Base-by-base conservation (phyloP, 2,888 invertebrate genomes). In the Lasioglossum vierecki region DNA sequence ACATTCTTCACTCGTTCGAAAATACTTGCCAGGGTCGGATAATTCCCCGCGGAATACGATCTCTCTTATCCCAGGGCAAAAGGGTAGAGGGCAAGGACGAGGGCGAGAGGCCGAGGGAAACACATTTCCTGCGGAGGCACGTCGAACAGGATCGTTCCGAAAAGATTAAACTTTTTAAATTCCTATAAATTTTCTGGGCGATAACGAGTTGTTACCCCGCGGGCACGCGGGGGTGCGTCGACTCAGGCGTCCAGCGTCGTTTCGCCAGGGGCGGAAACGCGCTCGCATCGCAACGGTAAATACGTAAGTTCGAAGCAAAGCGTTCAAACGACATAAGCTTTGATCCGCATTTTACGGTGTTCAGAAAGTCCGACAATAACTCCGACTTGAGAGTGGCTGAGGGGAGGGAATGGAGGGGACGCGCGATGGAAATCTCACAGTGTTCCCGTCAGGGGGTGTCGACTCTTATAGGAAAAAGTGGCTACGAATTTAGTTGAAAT, bases 111-210 rank as follows among this genome's bases (percentile, higher is more conserved):
- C 6, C 63, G 41, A 49, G 9, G 22, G 76, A 49, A 75, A 46
- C 84, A 63, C 79, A 30, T 84, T 79, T 78, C 63, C 41, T 63
- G 41, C 4, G 60, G 13, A 26, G 35, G 35, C 79, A 71, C 46
- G 79, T 84, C 75, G 83, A 84, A 75, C 74, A n/a, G 71, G 53
- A 72, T 79, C 84, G 75, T 84, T 79, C 49, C 30, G 46, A 15
- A 75, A 70, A 78, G 78, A 84, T 84, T 78, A 74, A 84, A 84
- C 79, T 84, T 84, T 80, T 79, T 66, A 84, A 84, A 84, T 76
- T 84, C 76, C 75, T 46, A 79, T 84, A 84, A 76, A 85, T 84
- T 80, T 68, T 26, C 57, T n/a, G 41, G 30, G 68, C 79, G 76
- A 79, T 85, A 79, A 84, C 72, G 44, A 84, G 71, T 46, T 30